phyloP scores from a whole-genome alignment of 2,113 vertebrate genomes.

The Callorhinus ursinus region DNA sequence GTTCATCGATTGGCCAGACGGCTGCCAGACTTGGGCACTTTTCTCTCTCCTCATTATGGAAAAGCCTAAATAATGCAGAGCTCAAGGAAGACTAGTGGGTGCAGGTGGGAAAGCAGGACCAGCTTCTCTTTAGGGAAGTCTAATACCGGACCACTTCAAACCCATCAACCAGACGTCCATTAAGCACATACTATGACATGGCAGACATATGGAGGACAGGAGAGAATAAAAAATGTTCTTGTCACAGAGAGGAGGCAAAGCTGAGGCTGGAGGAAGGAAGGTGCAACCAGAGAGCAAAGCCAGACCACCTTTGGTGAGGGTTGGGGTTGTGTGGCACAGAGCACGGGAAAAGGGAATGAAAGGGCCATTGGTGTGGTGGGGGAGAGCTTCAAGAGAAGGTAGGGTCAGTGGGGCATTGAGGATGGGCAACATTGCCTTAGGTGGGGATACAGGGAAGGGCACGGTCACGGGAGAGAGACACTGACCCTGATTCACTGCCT shows the following conservation, averaged over 20 bases:
- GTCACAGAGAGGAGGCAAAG: not conserved
- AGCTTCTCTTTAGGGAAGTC: not conserved
- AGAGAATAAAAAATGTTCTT: not conserved
- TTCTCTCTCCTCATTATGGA: not conserved
- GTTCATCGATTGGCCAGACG: constrained; percentile 4
- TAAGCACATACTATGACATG: not conserved
- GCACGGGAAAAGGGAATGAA: accelerated
- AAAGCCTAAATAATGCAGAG: not conserved
- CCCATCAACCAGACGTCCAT: not conserved
- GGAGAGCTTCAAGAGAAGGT: not conserved
- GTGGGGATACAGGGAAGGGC: not conserved
- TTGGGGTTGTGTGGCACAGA: not conserved
- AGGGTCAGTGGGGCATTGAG: not conserved
- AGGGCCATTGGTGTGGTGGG: accelerated
- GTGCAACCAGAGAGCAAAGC: not conserved
- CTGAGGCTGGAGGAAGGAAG: not conserved
- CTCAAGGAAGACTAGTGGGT: not conserved
- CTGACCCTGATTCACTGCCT: accelerated
- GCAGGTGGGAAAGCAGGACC: not conserved
- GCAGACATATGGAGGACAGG: not conserved
- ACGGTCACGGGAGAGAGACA: not conserved
- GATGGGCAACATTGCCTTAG: accelerated
- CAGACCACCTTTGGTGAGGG: not conserved
- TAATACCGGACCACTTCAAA: not conserved
- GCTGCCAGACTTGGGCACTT: not conserved